Base-by-base conservation (phyloP, 2,888 invertebrate genomes). In the Strigamia maritima region DNA sequence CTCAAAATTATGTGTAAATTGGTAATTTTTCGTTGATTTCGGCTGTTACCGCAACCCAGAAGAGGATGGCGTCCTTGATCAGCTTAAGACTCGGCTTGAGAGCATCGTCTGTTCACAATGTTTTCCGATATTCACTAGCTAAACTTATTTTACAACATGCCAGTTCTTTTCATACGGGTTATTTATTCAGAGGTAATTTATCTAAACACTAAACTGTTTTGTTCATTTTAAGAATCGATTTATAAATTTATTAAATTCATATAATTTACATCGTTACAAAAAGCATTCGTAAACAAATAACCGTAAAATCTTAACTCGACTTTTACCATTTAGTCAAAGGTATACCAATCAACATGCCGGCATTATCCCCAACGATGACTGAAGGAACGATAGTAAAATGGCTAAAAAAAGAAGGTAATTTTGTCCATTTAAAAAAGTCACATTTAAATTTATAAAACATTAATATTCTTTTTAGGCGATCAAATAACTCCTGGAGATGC, bases 401-500 rank as follows among this genome's bases (percentile, higher is more conserved):
- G 76, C 22, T 76, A 10, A 40, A 40, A 44, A 76, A 76, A 76
- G 76, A 76, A 76, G 76, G 76, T 40, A 40, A 24, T 1, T 1
- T 14, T n/a, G n/a, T n/a, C n/a, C n/a, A n/a, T n/a, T 35, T 38
- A 14, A 26, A 75, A 26, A 26, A 28, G 1, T 75, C 10, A 75
- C 3, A 7, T 75, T 4, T 75, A 31, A 75, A 75, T 7, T 22
- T 26, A 2, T 65, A 26, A 26, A 10, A 12, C 14, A 8, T 12
- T 7, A 26, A 65, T n/a, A 8, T n/a, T 12, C 3, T 38, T 76
- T 76, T 22, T n/a, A 86, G 90, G 90, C 81, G 89, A 88, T 49
- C 79, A 84, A 4, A 85, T 89, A 38, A 83, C 85, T 26, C 85
- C 90, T 24, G 91, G 91, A 12, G 91, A 91, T 85, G 87, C 89